Evolutionary conservation across 2,113 vertebrate species (phyloP).

Genomic region (Choloepus hoffmanni): DNA sequence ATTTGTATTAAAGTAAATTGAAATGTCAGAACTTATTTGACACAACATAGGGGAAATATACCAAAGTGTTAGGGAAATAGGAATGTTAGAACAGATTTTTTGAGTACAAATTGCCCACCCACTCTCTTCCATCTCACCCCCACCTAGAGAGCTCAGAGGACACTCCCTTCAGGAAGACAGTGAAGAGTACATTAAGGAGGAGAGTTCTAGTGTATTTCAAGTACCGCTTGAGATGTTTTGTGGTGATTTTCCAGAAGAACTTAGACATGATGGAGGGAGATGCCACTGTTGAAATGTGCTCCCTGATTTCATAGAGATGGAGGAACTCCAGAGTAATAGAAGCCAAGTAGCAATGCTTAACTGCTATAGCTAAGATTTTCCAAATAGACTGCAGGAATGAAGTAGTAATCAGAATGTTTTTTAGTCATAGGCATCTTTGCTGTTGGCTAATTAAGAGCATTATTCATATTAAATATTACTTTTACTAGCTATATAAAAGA

Average conservation of each 20-base stretch:
- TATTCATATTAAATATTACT: not conserved
- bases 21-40: not conserved
- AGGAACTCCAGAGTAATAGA: not conserved
- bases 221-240: not conserved
- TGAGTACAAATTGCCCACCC: accelerated
- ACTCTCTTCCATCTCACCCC: not conserved
- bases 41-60: not conserved
- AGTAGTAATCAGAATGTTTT: not conserved
- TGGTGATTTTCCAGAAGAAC: not conserved
- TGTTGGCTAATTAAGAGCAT: not conserved
- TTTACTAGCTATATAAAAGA: not conserved
- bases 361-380: not conserved
- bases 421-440: not conserved
- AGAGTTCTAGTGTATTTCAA: not conserved
- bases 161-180: accelerated
- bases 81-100: not conserved
- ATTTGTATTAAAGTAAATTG: not conserved
- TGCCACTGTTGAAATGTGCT: not conserved
- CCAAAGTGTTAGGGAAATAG: not conserved
- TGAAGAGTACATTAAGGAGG: not conserved
- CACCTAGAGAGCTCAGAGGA: not conserved
- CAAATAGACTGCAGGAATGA: not conserved
- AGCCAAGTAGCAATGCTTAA: not conserved
- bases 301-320: not conserved
- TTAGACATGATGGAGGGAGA: not conserved